These are phyloP conservation scores for Palythoa grandis DNA, from an alignment of 92 coral and sea anemone genomes.

Conservation along the genomic window DNA sequence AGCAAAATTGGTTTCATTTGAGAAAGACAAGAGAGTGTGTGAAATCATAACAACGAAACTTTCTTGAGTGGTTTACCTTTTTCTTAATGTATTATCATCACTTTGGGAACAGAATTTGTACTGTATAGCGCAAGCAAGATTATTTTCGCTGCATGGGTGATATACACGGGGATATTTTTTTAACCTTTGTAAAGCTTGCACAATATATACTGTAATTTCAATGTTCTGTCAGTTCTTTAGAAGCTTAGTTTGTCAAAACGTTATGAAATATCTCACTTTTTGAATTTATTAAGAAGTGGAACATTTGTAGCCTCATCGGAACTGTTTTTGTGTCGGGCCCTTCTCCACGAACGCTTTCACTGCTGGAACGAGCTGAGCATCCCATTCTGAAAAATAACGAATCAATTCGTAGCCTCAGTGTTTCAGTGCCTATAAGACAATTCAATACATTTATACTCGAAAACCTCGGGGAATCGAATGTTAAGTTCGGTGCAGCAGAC, in stretches of 20 bases:
- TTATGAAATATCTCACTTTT: background rate
- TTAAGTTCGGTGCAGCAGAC: too few species aligned
- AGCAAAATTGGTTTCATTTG: background rate
- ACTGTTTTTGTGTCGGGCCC: background rate
- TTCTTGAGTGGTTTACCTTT: background rate
- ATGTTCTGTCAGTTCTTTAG: background rate
- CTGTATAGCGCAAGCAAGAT: background rate
- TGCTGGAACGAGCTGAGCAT: background rate
- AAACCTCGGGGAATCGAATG: too few species aligned
- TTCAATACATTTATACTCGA: too few species aligned
- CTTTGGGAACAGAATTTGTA: conserved; percentile 5
- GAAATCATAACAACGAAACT: background rate
- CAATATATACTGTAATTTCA: background rate
- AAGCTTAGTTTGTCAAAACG: background rate
- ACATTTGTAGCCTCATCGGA: background rate
- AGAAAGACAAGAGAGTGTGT: background rate
- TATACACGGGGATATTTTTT: background rate
- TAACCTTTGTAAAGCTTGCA: background rate
- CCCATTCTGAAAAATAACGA: background rate
- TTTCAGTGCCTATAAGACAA: background rate
- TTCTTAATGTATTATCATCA: background rate
- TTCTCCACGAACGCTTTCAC: background rate
- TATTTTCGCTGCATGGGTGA: background rate
- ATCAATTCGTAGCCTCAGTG: background rate
- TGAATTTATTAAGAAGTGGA: background rate